Base-by-base conservation (phyloP, 2,113 vertebrate species). In the Chroicocephalus ridibundus region DNA sequence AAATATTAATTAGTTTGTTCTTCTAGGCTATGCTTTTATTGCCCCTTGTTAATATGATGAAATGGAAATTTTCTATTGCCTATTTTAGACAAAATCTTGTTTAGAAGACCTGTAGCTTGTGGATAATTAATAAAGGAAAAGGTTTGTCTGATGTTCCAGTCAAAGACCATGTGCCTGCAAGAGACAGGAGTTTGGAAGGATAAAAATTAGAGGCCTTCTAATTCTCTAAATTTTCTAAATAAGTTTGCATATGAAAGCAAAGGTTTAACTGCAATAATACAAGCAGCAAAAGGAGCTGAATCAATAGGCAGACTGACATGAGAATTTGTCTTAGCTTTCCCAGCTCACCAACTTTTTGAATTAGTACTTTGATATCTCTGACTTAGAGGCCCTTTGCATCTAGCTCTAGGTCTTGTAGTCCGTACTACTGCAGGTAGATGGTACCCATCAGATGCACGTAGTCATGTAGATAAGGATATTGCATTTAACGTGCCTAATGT, bases 111-210 rank as follows among this genome's bases (percentile, higher is more conserved):
- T 82, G 40, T 10, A 31, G 46, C 68, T 57, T 38, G 44, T 16
- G 26, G 34, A 1, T 76, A 52, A 66, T 86, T 52, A 80, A 78
- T 38, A 17, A 78, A 51, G 15, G 29, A 54, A 7, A 25, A 74
- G 25, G 15, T 46, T 55, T 38, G 10, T 12, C 38, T 69, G 60
- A 15, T 46, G 21, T 58, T 77, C 26, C 27, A 2, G 42, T 90
- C 44, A 8, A 54, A 76, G 27, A 14, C 36, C 0, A 0, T 1
- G 8, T 58, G 51, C 22, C 64, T 71, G 54, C 42, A 36, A 20
- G 69, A 62, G 66, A 11, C 5, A 17, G 7, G 47, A 44, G 7
- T 51, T 44, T 14, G 64, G 57, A 81, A 46, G 44, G 85, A 54
- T n/a, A 14, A 46, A 80, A 86, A 34, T 24, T 13, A 51, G 34